These are phyloP conservation scores for Seriola aureovittata DNA, from an alignment of 2,113 vertebrate species.

Conservation along the genomic window DNA sequence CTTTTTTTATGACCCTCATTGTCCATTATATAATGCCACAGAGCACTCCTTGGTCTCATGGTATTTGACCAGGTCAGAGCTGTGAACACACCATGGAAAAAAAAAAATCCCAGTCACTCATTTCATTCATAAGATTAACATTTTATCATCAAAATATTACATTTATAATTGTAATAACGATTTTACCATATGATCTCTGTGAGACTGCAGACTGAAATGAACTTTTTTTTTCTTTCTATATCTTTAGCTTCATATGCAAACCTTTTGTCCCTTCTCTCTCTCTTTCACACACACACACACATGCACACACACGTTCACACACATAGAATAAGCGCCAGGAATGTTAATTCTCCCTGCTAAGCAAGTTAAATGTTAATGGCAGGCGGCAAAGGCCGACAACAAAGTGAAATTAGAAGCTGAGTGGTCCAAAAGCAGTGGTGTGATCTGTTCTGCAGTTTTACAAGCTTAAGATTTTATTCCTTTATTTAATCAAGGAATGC, in stretches of 20 bases:
- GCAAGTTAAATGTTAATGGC: background rate
- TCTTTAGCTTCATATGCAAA: too few relatives aligned
- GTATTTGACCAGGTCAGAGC: background rate
- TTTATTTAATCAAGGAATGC: background rate
- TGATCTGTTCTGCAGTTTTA: background rate
- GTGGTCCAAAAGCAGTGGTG: background rate
- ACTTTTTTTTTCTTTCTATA: too few relatives aligned
- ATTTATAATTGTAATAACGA: too few relatives aligned
- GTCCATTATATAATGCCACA: slow-evolving; percentile 6
- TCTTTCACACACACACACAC: background rate
- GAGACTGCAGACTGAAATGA: too few relatives aligned
- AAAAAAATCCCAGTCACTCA: background rate
- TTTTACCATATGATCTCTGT: background rate
- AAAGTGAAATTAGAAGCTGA: background rate
- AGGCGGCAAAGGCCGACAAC: background rate
- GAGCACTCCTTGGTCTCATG: background rate
- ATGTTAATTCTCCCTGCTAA: background rate
- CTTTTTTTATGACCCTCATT: slow-evolving; percentile 22
- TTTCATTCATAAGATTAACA: background rate
- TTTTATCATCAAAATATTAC: background rate
- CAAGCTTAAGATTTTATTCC: background rate
- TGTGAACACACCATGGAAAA: background rate
- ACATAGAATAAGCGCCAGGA: background rate
- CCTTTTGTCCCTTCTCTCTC: background rate
- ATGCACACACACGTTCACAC: background rate